Evolutionary conservation across 2,888 invertebrate genomes (phyloP), one percentile per base, ranked within the genome.

Genomic region (Schizaphis graminum): DNA sequence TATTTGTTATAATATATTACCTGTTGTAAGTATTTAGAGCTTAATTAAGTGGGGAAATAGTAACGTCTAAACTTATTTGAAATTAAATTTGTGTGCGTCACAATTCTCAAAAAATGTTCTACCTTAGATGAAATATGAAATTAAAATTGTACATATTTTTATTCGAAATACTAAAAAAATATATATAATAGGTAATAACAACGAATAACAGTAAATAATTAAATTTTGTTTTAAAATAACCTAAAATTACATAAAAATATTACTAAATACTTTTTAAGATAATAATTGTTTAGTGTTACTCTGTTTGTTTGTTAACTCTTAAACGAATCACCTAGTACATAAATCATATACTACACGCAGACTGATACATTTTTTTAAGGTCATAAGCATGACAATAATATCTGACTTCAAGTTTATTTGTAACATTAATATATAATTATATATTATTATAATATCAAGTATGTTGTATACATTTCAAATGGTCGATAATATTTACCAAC

Each of bases 321-420:
- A 21, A 77, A 35, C 5, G 8, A 77, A 77, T 21, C 77, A 35
- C 35, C 77, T 35, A 35, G 35, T 41, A 77, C 35, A 35, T 35
- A 24, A 3, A 77, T 35, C 8, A 77, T 77, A 21, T 35, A 8
- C 7, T 35, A 77, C 8, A 21, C 1, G 21, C 1, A 77, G 77
- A 77, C 77, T 24, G 35, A 77, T 77, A 77, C 16, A 21, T 77
- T 35, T 77, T 57, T 67, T 35, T 77, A 21, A 77, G 77, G 77
- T 77, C 77, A 77, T 35, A 77, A 35, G 77, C 77, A 77, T 35
- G 77, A 77, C 77, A 77, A 77, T 77, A 77, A 77, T 77, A 77
- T 77, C 77, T 21, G 35, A 77, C 2, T 77, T 77, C 77, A 77
- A 77, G 77, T 77, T 77, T 77, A 35, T 77, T 77, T 77, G 77